Conservation (phyloP, 1,140 invertebrate genomes). For the Popillia japonica region DNA sequence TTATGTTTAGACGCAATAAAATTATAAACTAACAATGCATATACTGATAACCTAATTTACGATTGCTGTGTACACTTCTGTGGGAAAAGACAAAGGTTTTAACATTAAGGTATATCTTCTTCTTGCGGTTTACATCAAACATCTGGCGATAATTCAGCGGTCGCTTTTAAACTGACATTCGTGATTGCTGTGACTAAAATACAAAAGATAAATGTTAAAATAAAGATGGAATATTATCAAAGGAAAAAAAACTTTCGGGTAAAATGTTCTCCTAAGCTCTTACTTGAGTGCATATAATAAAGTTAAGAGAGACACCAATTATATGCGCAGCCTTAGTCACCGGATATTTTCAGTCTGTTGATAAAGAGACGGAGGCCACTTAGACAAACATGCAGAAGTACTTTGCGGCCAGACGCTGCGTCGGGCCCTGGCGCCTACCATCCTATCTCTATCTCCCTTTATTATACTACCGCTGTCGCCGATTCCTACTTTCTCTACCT, state of each 20-base stretch:
- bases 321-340: conserved; percentile 36
- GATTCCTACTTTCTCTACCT: conserved; percentile 26
- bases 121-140: conserved; percentile 21
- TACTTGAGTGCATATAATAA: conserved; percentile 38
- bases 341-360: conserved; percentile 38
- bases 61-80: background rate
- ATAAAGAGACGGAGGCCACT: conserved; percentile 37
- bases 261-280: background rate
- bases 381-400: conserved; percentile 39
- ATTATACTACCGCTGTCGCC: conserved; percentile 18
- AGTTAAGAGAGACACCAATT: conserved; percentile 39
- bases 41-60: too few relatives aligned
- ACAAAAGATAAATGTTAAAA: conserved; percentile 26
- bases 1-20: too few relatives aligned
- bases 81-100: conserved; percentile 15
- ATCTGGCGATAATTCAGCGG: conserved; percentile 3
- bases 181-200: conserved; percentile 5
- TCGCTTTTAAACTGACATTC: conserved; percentile 25
- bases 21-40: too few relatives aligned
- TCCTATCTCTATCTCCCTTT: conserved; percentile 27
- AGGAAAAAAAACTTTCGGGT: conserved; percentile 15
- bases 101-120: background rate
- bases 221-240: conserved; percentile 23
- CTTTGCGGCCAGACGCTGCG: conserved; percentile 39
- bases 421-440: conserved; percentile 36